These are phyloP conservation scores for Hydrophis major DNA, from an alignment of 2,797 vertebrate species.

Conservation along the genomic window DNA sequence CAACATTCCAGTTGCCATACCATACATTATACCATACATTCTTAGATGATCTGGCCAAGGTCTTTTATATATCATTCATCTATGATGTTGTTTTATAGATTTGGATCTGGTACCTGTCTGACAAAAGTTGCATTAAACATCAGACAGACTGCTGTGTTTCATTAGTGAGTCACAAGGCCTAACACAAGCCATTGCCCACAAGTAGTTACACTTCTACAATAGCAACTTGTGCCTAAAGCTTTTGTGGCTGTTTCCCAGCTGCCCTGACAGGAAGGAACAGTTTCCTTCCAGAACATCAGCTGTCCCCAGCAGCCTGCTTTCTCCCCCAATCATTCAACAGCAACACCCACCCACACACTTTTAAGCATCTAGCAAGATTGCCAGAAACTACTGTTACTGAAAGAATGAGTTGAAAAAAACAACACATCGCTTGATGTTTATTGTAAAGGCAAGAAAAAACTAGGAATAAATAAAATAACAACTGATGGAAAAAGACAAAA, in stretches of 20 bases:
- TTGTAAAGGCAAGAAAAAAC: neutral
- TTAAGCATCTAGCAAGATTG: neutral
- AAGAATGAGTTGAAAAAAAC: neutral
- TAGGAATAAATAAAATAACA: neutral
- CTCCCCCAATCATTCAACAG: slow-evolving; percentile 1
- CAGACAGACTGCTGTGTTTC: neutral
- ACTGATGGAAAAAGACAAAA: neutral
- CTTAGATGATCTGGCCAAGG: neutral
- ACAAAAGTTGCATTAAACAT: neutral
- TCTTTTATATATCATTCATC: neutral
- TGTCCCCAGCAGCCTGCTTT: slow-evolving; percentile 50
- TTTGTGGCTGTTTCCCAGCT: slow-evolving; percentile 29
- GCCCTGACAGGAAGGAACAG: slow-evolving; percentile 62
- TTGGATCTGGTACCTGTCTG: neutral
- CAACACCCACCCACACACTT: slow-evolving; percentile 9
- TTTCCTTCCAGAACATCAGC: slow-evolving; percentile 67
- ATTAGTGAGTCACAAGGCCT: neutral
- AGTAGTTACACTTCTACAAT: neutral
- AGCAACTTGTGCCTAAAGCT: slow-evolving; percentile 11
- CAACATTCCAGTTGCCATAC: neutral
- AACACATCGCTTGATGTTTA: neutral
- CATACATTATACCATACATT: neutral
- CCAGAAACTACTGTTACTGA: neutral
- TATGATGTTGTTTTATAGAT: neutral
- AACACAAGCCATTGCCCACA: neutral